phyloP scores from a whole-genome alignment of 2,113 vertebrate genomes.

The Oreochromis niloticus region DNA sequence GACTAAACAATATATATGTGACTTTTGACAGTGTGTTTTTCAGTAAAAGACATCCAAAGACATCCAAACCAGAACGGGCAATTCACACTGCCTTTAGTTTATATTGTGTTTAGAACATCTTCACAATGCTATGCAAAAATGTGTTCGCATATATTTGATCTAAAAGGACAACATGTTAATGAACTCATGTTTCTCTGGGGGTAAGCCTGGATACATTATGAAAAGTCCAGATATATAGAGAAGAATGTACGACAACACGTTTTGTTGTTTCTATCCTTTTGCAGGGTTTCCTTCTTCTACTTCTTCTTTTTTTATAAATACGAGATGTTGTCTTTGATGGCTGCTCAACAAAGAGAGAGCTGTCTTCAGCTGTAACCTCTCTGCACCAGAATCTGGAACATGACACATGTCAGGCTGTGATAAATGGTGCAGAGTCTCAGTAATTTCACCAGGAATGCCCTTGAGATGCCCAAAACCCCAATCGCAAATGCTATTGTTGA shows the following conservation, averaged over 20 bases:
- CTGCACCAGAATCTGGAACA: constrained; percentile 94
- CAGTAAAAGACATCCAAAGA: no score
- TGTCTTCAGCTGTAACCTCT: constrained; percentile 98
- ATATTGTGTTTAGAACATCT: not conserved
- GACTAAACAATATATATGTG: not conserved
- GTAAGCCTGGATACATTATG: not conserved
- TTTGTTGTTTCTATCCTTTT: constrained; percentile 35
- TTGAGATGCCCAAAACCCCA: constrained; percentile 97
- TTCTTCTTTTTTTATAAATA: constrained; percentile 64
- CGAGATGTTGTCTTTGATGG: constrained; percentile 78
- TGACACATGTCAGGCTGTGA: constrained; percentile 99
- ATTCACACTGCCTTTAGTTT: not conserved
- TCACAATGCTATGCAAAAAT: not conserved
- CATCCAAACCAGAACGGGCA: not conserved
- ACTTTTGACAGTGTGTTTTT: not conserved
- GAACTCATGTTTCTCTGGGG: not conserved
- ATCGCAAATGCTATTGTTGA: constrained; percentile 99
- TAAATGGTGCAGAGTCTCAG: constrained; percentile 99
- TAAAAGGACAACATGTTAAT: not conserved
- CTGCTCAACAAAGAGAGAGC: constrained; percentile 98
- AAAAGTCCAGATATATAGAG: not conserved
- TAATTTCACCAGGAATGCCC: constrained; percentile 99
- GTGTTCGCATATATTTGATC: not conserved
- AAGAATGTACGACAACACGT: constrained; percentile 2
- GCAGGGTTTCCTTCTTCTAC: not conserved